A percentile compares a stretch with the other conserved stretches of the same genome.
These are phyloP conservation scores for Benitochromis conjunctus DNA, from an alignment of 2,113 vertebrate species.

Conservation along the genomic window DNA sequence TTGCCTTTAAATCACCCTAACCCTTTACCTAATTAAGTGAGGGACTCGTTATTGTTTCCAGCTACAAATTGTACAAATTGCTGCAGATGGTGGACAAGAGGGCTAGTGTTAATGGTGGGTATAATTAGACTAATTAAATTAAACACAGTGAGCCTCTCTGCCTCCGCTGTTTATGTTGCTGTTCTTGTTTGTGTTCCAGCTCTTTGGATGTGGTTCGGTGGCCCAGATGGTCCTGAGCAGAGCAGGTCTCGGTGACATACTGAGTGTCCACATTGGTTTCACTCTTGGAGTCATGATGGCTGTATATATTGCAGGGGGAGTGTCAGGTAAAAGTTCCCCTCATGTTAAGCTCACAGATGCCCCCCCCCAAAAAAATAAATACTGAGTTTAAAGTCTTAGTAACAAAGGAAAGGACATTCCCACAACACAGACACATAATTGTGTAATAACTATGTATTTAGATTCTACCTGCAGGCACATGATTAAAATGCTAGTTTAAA, in stretches of 20 bases:
- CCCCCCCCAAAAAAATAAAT: background rate
- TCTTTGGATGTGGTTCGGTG: constrained; percentile 88
- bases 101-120: constrained; percentile 48
- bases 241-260: constrained; percentile 73
- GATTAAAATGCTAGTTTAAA: background rate
- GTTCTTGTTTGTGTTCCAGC: constrained; percentile 70
- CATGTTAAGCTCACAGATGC: background rate
- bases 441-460: background rate
- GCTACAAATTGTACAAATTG: constrained; percentile 34
- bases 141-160: constrained; percentile 52
- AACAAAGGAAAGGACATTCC: background rate
- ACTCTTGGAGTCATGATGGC: constrained; percentile 85
- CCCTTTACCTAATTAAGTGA: constrained; percentile 29
- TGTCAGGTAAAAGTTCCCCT: constrained; percentile 82
- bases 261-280: constrained; percentile 84
- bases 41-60: constrained; percentile 47
- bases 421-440: background rate
- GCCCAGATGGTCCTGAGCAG: constrained; percentile 87
- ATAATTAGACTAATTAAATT: constrained; percentile 62
- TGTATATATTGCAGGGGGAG: constrained; percentile 84
- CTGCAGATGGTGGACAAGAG: constrained; percentile 56
- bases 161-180: constrained; percentile 40
- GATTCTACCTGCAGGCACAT: background rate
- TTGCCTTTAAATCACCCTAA: constrained; percentile 26
- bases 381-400: background rate